Evolutionary conservation across 37 sponge, comb jelly and placozoan genomes (phyloP), one percentile per base, ranked within the genome.

Genomic region (Beroe ovata): DNA sequence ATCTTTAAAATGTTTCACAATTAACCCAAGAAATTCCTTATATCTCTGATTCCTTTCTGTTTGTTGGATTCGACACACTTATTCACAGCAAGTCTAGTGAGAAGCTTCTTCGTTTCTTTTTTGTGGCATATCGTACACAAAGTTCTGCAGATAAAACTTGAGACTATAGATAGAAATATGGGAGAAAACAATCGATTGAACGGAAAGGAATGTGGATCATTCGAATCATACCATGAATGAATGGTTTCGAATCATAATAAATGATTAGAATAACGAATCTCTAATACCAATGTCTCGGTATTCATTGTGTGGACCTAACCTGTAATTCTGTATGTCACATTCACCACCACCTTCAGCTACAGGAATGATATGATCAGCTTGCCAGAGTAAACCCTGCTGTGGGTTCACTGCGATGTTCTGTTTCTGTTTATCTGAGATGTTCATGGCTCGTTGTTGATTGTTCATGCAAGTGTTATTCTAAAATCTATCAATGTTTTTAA

Each of bases 341-440:
- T 47, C n/a, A 4, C 84, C 84, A 1, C 84, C 84, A 1, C 84
- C 84, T 35, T 77, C 84, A 0, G 84, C 84, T 14, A 77, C 84
- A 21, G 84, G 84, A 32, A 77, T 36, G 4, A 77, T 77, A 58
- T 77, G 84, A 39, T 77, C 84, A 19, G 54, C 84, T 42, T 77
- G 84, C 84, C 84, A 77, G 36, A 77, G 38, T 58, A 77, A 26
- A 1, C 84, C 84, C 4, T 77, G 36, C 58, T 23, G 38, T 25
- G 54, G 39, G 58, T 77, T 29, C 4, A 4, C 59, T 1, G 41
- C 58, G 21, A 77, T 77, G 84, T 39, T 42, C 21, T 35, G 36
- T 40, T 77, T 77, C 54, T 77, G 84, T 25, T 77, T 77, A 14
- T 77, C 84, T 77, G 47, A 40, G 28, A 47, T 47, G 54, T 47